These are phyloP conservation scores for Falcaria lacertinaria DNA, from an alignment of 2,888 invertebrate genomes.

Conservation along the genomic window DNA sequence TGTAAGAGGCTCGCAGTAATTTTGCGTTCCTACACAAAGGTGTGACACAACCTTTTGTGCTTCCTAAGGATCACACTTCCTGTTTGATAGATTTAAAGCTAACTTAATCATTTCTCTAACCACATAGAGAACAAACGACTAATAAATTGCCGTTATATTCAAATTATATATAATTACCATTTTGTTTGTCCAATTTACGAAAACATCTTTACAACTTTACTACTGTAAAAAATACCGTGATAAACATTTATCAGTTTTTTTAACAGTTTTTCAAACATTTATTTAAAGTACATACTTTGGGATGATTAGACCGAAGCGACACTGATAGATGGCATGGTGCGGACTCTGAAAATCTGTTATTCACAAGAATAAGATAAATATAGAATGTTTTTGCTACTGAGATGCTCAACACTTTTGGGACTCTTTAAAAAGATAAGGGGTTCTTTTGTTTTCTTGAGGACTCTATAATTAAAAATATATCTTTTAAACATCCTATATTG, in stretches of 20 bases:
- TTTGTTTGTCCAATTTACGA: conserved; percentile 15
- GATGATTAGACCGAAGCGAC: conserved; percentile 61
- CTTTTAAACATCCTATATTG: too few relatives aligned
- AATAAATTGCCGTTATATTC: neutral
- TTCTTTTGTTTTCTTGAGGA: conserved; percentile 10
- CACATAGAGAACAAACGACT: neutral
- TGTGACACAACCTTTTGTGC: conserved; percentile 13
- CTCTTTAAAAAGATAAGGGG: conserved; percentile 28
- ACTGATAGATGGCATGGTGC: conserved; percentile 53
- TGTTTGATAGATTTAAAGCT: neutral
- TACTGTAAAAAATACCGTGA: conserved; percentile 40
- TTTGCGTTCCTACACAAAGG: conserved; percentile 11
- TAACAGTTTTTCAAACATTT: too few relatives aligned
- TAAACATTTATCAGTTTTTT: too few relatives aligned
- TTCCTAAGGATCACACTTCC: conserved; percentile 4
- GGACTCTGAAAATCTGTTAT: conserved; percentile 57
- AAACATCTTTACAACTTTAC: conserved; percentile 19
- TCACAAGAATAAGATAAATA: conserved; percentile 60
- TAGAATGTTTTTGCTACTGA: conserved; percentile 40
- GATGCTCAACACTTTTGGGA: conserved; percentile 27
- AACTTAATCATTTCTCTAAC: neutral
- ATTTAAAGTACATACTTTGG: too few relatives aligned
- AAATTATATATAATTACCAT: conserved; percentile 9
- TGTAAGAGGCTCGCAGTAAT: conserved; percentile 11
- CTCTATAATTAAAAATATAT: neutral